Base-by-base conservation (phyloP, 2,797 vertebrate species). In the Psittacula derbiana region DNA sequence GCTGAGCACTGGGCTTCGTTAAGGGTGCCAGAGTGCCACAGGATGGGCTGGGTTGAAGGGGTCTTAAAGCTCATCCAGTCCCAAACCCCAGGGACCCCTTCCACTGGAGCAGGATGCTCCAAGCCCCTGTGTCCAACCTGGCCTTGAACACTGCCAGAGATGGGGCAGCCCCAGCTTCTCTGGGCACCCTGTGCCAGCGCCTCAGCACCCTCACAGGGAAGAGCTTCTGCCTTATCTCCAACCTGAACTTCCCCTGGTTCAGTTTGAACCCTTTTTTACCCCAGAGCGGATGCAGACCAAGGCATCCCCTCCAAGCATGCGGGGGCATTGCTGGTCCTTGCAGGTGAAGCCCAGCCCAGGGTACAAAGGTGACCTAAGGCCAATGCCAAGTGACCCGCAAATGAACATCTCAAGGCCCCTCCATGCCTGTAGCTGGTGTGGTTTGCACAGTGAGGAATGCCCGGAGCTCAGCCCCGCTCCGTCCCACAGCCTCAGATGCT, bases 401-500 rank as follows among this genome's bases (percentile, higher is more conserved):
- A 27, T 2, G 66, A 28, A 6, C 2, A 9, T 43, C 30, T 3
- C n/a, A 4, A 25, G 33, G 27, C 46, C 41, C 49, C 31, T 11
- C 3, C 13, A 6, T 12, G 9, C 6, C 75, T 12, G 28, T 3
- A 25, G 30, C 43, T 8, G 31, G 1, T 17, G 72, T 12, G 57
- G 19, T 33, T 61, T 44, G 46, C 33, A 5, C 33, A 4, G 6
- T 3, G 27, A 23, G 73, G 69, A 61, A 11, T 9, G 33, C 21
- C 60, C 38, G 1, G 46, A 52, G 67, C 13, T 52, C 30, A 2
- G 3, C 46, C 58, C 44, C 47, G 28, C 67, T 36, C 10, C 12
- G 18, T 33, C 33, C 40, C 44, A 5, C 1, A 0, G 16, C 49
- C 40, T 50, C 4, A 5, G 31, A 30, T 3, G 6, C 57, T 38